phyloP scores from a whole-genome alignment of 2,888 invertebrate genomes.

The Cheilosia grossa region DNA sequence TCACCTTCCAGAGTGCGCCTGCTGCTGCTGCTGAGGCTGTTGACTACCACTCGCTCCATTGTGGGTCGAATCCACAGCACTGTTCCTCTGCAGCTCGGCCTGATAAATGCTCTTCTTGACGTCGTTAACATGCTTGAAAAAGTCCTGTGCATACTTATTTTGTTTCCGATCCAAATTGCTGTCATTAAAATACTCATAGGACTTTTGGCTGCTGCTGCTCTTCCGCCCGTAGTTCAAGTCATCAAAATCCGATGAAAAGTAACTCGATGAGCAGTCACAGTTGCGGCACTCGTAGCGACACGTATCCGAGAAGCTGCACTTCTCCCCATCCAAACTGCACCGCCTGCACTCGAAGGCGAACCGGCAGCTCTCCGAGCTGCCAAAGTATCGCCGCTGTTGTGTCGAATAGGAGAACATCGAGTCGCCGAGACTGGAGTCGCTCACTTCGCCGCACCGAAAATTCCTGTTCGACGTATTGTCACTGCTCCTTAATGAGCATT shows the following conservation, averaged over 20 bases:
- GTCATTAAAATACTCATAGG: conserved; percentile 76
- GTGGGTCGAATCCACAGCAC: conserved; percentile 76
- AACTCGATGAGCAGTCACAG: conserved; percentile 83
- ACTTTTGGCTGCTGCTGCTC: conserved; percentile 76
- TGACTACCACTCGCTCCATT: conserved; percentile 23
- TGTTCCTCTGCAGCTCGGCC: conserved; percentile 81
- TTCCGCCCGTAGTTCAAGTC: conserved; percentile 79
- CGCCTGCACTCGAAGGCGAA: conserved; percentile 82
- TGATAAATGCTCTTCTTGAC: conserved; percentile 83
- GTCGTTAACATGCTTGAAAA: conserved; percentile 83
- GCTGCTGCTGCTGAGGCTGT: conserved; percentile 45
- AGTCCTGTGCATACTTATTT: conserved; percentile 83
- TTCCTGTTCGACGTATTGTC: conserved; percentile 79
- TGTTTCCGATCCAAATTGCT: conserved; percentile 80
- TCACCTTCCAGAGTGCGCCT: conserved; percentile 52
- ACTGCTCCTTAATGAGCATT: conserved; percentile 82
- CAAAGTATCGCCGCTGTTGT: conserved; percentile 81
- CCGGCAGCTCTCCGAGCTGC: conserved; percentile 83
- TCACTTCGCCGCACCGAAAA: conserved; percentile 79
- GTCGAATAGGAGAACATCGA: conserved; percentile 80
- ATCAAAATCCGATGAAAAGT: conserved; percentile 83
- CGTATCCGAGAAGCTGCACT: conserved; percentile 82
- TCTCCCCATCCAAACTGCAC: conserved; percentile 82
- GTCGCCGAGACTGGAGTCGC: conserved; percentile 80
- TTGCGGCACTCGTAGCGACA: conserved; percentile 83